Evolutionary conservation across 92 coral and sea anemone genomes (phyloP), one percentile per base, ranked within the genome.

Genomic region (Pocillopora meandrina): DNA sequence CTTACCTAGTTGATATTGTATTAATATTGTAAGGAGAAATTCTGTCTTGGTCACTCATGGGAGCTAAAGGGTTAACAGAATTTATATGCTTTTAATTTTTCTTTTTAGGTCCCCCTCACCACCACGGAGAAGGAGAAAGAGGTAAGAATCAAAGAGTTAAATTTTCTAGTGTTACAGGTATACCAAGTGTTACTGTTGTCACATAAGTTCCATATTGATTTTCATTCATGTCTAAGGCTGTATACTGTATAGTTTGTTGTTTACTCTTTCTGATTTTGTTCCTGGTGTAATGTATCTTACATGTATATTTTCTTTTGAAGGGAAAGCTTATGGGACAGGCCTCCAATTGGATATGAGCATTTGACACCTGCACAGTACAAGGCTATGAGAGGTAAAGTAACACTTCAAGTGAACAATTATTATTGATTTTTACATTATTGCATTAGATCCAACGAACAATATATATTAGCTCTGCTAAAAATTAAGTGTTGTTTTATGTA

Each of bases 251-350:
- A n/a, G 5, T 47, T 9, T 74, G 2, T 13, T 12, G 2, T 7
- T 12, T 20, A 72, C 19, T 42, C 52, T 2, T 42, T 10, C 17
- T 26, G 31, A 19, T 75, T 33, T 58, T 20, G 17, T 34, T 62
- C 18, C 21, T 23, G 21, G 16, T 15, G 8, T 2, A 15, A 14
- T 15, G 21, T 56, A 67, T 9, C 5, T 26, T 26, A 26, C 31
- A 26, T 1, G 10, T 78, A 21, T 19, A n/a, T 1, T 36, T 83
- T 61, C 61, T 69, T 71, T 60, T 67, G 6, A 56, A 94, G 97
- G 75, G 95, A 94, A 67, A 90, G 98, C 16, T 89, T 96, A 69
- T 96, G 98, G 98, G 98, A 96, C 81, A 88, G 94, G n/a, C 95
- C 98, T 64, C 98, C 98, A 0, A 80, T 92, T 76, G 98, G 98